These are phyloP conservation scores for Nomada ruficornis DNA, from an alignment of 2,888 invertebrate genomes.

Conservation along the genomic window DNA sequence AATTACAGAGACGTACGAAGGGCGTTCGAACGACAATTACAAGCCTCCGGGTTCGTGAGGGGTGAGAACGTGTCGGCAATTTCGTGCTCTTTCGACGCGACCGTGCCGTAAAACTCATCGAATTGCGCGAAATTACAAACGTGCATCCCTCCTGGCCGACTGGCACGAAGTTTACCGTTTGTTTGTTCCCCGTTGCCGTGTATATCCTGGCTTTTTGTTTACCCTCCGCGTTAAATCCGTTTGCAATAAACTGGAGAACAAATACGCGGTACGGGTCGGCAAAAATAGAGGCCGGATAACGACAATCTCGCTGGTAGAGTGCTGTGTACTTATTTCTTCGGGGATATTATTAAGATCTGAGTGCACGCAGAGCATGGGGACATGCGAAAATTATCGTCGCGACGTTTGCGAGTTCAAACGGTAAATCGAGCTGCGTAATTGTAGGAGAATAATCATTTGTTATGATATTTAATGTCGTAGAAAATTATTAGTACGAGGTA, in stretches of 20 bases:
- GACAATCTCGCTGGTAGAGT: background rate
- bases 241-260: slow-evolving; percentile 49
- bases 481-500: too few species aligned
- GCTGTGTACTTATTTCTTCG: background rate
- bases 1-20: slow-evolving; percentile 52
- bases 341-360: background rate
- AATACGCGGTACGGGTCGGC: slow-evolving; percentile 3
- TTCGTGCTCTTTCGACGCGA: slow-evolving; percentile 25
- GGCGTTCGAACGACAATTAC: slow-evolving; percentile 52
- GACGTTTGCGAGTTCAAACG: too few species aligned
- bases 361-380: too few species aligned
- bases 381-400: too few species aligned
- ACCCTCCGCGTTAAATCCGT: slow-evolving; percentile 42
- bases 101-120: slow-evolving; percentile 48
- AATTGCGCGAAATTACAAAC: slow-evolving; percentile 57
- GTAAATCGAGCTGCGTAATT: too few species aligned
- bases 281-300: slow-evolving; percentile 10
- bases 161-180: slow-evolving; percentile 29
- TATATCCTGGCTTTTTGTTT: slow-evolving; percentile 35
- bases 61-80: slow-evolving; percentile 15
- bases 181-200: slow-evolving; percentile 39
- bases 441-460: too few species aligned
- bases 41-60: background rate
- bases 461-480: too few species aligned
- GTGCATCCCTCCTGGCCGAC: slow-evolving; percentile 1